Percentiles rank a stretch among this genome's conserved stretches.
These are phyloP conservation scores for Morpho helenor DNA, from an alignment of 2,888 invertebrate genomes.

Conservation along the genomic window DNA sequence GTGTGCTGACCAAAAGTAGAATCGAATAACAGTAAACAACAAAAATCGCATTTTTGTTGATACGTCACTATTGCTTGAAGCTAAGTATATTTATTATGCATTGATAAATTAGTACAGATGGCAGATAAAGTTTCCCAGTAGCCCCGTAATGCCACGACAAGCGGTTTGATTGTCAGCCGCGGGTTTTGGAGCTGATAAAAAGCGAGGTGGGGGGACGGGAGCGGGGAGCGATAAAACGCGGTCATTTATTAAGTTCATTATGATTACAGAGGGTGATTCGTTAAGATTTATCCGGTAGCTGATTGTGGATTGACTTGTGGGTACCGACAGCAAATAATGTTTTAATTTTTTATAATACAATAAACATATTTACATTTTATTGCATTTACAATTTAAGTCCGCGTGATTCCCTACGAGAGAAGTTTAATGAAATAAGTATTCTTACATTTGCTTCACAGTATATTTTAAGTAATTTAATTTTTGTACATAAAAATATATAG, in stretches of 20 bases:
- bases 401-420: too few relatives aligned
- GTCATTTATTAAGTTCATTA: slow-evolving; percentile 44
- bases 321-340: slow-evolving; percentile 27
- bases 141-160: slow-evolving; percentile 21
- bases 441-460: too few relatives aligned
- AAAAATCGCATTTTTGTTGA: too few relatives aligned
- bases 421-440: too few relatives aligned
- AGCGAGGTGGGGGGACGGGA: slow-evolving; percentile 23
- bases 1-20: too few relatives aligned
- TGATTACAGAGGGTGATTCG: slow-evolving; percentile 37
- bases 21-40: too few relatives aligned
- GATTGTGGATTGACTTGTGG: slow-evolving; percentile 26
- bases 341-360: slow-evolving; percentile 6
- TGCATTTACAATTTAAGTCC: too few relatives aligned
- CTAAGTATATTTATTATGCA: neutral
- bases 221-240: slow-evolving; percentile 33
- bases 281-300: slow-evolving; percentile 45
- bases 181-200: slow-evolving; percentile 32
- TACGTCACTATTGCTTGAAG: too few relatives aligned
- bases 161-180: slow-evolving; percentile 23
- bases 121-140: slow-evolving; percentile 30
- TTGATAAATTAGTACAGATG: slow-evolving; percentile 27
- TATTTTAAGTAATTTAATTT: too few relatives aligned
- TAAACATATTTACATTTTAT: neutral
- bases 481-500: too few relatives aligned